Conservation (phyloP, 2,888 invertebrate genomes). For the Mycalesis mineus region DNA sequence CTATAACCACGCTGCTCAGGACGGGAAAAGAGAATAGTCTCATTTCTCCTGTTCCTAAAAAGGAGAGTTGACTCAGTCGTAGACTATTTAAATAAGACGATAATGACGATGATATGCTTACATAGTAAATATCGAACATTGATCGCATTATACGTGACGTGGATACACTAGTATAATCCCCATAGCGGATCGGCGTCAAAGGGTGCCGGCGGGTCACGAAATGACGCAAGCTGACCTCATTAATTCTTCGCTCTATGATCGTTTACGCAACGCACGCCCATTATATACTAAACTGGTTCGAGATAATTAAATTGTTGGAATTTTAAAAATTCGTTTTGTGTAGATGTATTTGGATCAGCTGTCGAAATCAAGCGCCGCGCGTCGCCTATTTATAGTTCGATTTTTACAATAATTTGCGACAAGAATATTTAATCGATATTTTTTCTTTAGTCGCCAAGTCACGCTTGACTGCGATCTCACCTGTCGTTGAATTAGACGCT, state of each 20-base stretch:
- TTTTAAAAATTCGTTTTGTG: neutral
- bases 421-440: no score
- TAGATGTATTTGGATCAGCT: neutral
- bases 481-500: no score
- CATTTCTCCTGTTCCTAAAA: no score
- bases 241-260: conserved; percentile 3
- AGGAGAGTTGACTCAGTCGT: no score
- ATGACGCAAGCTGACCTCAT: conserved; percentile 11
- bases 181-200: conserved; percentile 5
- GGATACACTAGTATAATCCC: conserved; percentile 1
- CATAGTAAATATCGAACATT: neutral
- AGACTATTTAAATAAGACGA: no score
- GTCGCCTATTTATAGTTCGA: neutral
- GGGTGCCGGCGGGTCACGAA: conserved; percentile 5
- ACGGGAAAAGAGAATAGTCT: no score
- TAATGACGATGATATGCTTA: no score
- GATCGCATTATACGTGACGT: neutral
- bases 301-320: conserved; percentile 2
- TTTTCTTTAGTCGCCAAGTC: no score
- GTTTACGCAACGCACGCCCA: conserved; percentile 4
- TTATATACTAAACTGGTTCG: conserved; percentile 2
- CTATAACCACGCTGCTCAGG: no score
- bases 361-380: neutral
- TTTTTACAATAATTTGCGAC: no score
- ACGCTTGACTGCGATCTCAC: no score